Base-by-base conservation (phyloP, 2,113 vertebrate species). In the Noctilio leporinus region DNA sequence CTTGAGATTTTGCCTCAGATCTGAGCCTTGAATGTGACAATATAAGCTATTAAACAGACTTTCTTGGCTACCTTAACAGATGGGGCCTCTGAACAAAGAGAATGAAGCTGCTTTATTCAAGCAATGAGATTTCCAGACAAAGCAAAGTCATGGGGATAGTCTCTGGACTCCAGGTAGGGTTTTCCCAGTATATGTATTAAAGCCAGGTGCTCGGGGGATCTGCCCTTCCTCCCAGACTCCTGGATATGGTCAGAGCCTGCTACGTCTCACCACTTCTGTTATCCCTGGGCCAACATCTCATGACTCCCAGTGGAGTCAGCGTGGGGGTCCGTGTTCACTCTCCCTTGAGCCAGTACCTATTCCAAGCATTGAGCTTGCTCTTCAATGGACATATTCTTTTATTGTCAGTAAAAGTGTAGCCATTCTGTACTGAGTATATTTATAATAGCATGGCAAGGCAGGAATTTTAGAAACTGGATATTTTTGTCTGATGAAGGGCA, bases 81-180 rank as follows among this genome's bases (percentile, higher is more conserved):
- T 77, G 7, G 33, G 22, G 43, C 30, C 26, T 91, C 26, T 35
- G 65, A 38, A 80, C 4, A 30, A 84, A 93, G 65, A 91, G 40
- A 81, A 45, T 38, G 53, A 72, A 51, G 65, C 24, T 72, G 17
- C 35, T 89, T 51, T 81, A 24, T 67, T 96, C 22, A 78, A 93
- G 69, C 45, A 35, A 40, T 38, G 88, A 91, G 30, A 76, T 75
- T 87, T 92, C 76, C 64, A 92, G 73, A 95, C 45, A 88, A 93
- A 94, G 72, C n/a, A 69, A 72, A 87, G 40, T 59, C n/a, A 1
- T 24, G 16, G 33, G 33, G 67, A 28, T 51, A 62, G 40, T 65
- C 85, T 85, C 55, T 89, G 40, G 62, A 55, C 5, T 81, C 64
- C 17, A 30, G 57, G 76, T 55, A 53, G 86, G 64, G 53, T 92